These are phyloP conservation scores for Polyodon spathula DNA, from an alignment of 2,113 vertebrate genomes.

Conservation along the genomic window DNA sequence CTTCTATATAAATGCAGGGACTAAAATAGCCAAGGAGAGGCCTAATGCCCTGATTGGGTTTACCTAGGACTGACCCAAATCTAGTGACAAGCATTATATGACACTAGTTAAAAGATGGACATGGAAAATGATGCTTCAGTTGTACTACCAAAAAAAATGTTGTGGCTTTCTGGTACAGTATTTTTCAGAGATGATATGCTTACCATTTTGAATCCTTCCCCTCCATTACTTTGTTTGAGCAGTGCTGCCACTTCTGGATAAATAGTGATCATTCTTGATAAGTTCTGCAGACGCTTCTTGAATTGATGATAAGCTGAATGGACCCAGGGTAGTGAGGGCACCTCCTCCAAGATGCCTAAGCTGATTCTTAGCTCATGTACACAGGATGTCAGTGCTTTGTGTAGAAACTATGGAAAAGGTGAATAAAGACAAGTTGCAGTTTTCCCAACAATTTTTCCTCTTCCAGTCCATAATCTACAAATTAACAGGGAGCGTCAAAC, in stretches of 20 bases:
- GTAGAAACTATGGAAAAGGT: conserved; percentile 55
- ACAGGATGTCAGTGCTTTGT: conserved; percentile 58
- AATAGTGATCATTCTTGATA: conserved; percentile 69
- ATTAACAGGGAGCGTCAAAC: too few relatives aligned
- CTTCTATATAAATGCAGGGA: too few relatives aligned
- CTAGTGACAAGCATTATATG: too few relatives aligned
- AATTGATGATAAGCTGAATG: conserved; percentile 69
- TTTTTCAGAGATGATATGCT: conserved; percentile 8
- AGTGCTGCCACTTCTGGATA: conserved; percentile 41
- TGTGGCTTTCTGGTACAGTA: too few relatives aligned
- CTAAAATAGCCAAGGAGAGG: too few relatives aligned
- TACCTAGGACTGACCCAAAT: too few relatives aligned
- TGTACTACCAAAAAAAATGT: not conserved
- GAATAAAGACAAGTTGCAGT: too few relatives aligned
- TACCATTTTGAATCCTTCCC: conserved; percentile 41
- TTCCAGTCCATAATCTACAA: too few relatives aligned
- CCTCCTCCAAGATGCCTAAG: conserved; percentile 4
- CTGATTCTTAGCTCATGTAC: conserved; percentile 49
- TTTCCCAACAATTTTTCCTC: too few relatives aligned
- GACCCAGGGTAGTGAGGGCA: conserved; percentile 60
- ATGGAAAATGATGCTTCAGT: not conserved
- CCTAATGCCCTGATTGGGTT: too few relatives aligned
- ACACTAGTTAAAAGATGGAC: too few relatives aligned
- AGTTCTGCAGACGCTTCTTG: conserved; percentile 76
- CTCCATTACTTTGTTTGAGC: conserved; percentile 29